These are phyloP conservation scores for Chelonus insularis DNA, from an alignment of 1,140 invertebrate genomes.

Conservation along the genomic window DNA sequence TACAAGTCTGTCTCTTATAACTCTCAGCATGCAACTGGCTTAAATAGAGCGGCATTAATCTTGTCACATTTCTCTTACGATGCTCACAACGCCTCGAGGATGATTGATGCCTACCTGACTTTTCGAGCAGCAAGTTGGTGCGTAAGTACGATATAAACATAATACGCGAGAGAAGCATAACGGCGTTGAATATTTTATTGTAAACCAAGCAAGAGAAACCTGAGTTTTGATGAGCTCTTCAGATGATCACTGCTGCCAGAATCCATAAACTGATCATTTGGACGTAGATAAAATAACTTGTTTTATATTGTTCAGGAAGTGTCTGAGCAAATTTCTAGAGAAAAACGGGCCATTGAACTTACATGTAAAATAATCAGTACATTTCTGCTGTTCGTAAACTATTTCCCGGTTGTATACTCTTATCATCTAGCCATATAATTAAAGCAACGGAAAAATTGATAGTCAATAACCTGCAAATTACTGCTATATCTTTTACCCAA, in stretches of 20 bases:
- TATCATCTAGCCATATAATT: background rate
- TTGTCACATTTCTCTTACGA: background rate
- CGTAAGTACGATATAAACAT: background rate
- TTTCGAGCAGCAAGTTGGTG: constrained; percentile 6
- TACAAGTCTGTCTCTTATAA: background rate
- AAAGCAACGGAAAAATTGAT: constrained; percentile 4
- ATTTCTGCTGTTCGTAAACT: too few species aligned
- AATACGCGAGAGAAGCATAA: background rate
- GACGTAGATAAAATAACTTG: background rate
- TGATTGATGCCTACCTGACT: constrained; percentile 17
- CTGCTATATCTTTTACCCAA: background rate
- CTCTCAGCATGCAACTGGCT: background rate
- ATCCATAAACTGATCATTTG: constrained; percentile 2
- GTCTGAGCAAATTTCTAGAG: background rate
- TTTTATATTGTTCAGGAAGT: background rate
- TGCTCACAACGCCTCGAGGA: background rate
- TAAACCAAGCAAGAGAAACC: background rate
- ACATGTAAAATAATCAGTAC: background rate
- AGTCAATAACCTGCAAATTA: background rate
- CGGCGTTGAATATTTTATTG: background rate
- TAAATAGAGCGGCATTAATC: constrained; percentile 20
- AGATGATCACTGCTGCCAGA: background rate
- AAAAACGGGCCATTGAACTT: constrained; percentile 4
- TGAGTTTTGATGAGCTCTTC: background rate
- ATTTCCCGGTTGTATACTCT: too few species aligned